Conservation (phyloP, 2,113 vertebrate species). For the Turnix velox region DNA sequence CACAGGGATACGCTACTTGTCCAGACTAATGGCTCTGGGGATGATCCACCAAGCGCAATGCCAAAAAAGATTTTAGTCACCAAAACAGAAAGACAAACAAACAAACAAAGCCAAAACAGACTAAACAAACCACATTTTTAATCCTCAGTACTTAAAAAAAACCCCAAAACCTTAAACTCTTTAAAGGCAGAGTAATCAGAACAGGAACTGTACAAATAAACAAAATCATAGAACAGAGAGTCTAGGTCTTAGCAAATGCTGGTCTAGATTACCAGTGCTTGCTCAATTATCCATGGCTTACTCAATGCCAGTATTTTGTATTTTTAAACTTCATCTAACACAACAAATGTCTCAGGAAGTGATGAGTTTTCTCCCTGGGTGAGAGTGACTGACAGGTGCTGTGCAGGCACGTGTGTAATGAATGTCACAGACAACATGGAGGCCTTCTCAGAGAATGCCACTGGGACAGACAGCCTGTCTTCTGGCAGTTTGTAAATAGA, state of each 20-base stretch:
- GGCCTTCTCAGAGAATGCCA: not conserved
- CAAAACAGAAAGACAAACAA: not conserved
- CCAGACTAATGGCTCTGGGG: not conserved
- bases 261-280: not conserved
- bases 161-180: not conserved
- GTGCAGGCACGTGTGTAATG: conserved; percentile 6
- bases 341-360: rapidly evolving
- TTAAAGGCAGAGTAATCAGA: not conserved
- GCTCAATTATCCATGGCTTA: not conserved
- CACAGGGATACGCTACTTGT: not conserved
- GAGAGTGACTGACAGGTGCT: conserved; percentile 25
- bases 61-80: not conserved
- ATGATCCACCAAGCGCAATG: not conserved
- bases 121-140: not conserved
- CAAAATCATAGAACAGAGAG: not conserved
- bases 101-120: not conserved
- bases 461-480: conserved; percentile 16
- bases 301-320: not conserved
- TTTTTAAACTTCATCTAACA: not conserved
- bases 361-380: not conserved
- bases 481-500: conserved; percentile 29
- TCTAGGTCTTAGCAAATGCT: rapidly evolving
- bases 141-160: not conserved
- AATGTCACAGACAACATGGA: not conserved
- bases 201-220: not conserved